These are phyloP conservation scores for Harpalus rufipes DNA, from an alignment of 2,888 invertebrate species.

Conservation along the genomic window DNA sequence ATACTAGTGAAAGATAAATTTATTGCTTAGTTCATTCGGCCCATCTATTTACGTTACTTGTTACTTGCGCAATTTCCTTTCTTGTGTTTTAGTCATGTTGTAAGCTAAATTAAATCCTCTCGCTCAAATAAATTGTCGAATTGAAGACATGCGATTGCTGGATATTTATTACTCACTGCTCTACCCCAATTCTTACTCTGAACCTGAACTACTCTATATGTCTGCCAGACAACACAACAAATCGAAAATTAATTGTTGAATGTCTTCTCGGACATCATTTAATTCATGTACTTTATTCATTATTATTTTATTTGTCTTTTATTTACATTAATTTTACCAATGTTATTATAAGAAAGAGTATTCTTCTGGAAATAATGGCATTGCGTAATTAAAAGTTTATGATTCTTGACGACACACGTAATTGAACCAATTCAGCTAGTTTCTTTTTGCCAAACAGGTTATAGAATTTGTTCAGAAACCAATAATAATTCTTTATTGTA, in stretches of 20 bases:
- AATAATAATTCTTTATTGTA: too few relatives aligned
- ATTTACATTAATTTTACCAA: background rate
- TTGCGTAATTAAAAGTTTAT: too few relatives aligned
- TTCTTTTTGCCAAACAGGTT: too few relatives aligned
- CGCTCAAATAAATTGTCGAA: conserved; percentile 61
- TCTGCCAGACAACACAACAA: conserved; percentile 29
- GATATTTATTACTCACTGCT: conserved; percentile 55
- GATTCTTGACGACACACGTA: too few relatives aligned
- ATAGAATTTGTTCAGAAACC: too few relatives aligned
- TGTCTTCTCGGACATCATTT: background rate
- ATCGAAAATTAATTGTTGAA: conserved; percentile 21
- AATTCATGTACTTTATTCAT: background rate
- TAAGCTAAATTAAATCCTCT: conserved; percentile 60
- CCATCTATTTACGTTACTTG: conserved; percentile 52
- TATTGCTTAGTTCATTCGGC: conserved; percentile 46
- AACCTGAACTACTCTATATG: conserved; percentile 6
- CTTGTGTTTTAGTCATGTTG: conserved; percentile 37
- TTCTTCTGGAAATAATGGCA: too few relatives aligned
- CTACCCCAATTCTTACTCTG: conserved; percentile 17
- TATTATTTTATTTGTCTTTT: background rate
- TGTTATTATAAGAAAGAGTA: too few relatives aligned
- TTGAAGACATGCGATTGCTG: conserved; percentile 52
- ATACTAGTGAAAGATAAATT: conserved; percentile 30
- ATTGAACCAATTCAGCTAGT: too few relatives aligned
- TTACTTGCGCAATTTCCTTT: conserved; percentile 55